phyloP scores from a whole-genome alignment of 53 echinoderm and acorn worm species.

The Stichopus horrens region DNA sequence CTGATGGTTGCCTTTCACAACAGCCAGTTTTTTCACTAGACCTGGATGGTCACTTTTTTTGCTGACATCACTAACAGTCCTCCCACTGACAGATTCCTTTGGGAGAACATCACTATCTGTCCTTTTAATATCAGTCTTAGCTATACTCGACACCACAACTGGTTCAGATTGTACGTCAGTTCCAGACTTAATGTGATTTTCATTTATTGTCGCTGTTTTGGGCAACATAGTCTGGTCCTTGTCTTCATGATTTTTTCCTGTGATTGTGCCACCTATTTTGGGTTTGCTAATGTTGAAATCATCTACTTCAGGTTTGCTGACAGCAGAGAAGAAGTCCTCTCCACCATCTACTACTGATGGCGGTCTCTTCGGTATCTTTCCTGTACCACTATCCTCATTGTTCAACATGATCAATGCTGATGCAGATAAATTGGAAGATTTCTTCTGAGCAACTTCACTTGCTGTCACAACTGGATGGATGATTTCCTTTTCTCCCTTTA shows the following conservation, averaged over 20 bases:
- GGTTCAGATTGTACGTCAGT: not conserved
- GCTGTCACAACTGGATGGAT: not conserved
- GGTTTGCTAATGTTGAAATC: conserved; percentile 2
- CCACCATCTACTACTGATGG: not conserved
- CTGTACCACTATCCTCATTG: not conserved
- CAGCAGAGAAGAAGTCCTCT: not conserved
- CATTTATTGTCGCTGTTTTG: not conserved
- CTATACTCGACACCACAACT: not conserved
- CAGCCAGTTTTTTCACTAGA: not conserved
- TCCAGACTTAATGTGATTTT: too few species aligned
- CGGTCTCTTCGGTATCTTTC: conserved; percentile 8
- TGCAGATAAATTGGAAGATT: conserved; percentile 24
- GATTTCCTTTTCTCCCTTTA: not conserved
- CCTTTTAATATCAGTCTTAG: conserved; percentile 10
- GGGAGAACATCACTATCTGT: not conserved
- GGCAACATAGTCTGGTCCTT: conserved; percentile 8
- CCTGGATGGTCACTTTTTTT: not conserved
- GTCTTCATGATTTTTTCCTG: not conserved
- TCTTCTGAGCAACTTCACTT: conserved; percentile 12
- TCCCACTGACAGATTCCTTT: not conserved
- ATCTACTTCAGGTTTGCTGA: not conserved
- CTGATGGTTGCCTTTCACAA: not conserved
- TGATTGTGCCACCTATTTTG: too few species aligned
- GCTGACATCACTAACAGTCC: too few species aligned
- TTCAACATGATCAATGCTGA: conserved; percentile 15